These are phyloP conservation scores for Agrochola litura DNA, from an alignment of 2,888 invertebrate genomes.

Conservation along the genomic window DNA sequence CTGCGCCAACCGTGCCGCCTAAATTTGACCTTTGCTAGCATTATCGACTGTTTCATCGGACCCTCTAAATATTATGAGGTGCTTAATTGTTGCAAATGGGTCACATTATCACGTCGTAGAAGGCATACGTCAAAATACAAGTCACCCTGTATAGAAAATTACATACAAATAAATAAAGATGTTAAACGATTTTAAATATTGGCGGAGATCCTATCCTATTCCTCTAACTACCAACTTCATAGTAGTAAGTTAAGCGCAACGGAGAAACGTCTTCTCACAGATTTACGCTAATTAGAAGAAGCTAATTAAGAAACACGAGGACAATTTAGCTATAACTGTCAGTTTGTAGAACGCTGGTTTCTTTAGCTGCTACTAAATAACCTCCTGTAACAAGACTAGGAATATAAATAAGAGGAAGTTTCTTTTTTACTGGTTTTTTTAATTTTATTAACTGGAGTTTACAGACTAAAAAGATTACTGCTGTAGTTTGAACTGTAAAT, in stretches of 20 bases:
- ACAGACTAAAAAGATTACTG: background rate
- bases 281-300: constrained; percentile 74
- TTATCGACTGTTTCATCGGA: too few relatives aligned
- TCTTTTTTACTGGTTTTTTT: background rate
- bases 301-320: constrained; percentile 73
- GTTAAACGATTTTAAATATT: background rate
- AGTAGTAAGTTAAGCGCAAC: constrained; percentile 14
- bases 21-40: too few relatives aligned
- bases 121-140: too few relatives aligned
- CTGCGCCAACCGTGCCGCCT: too few relatives aligned
- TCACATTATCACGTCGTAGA: too few relatives aligned
- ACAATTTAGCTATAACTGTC: constrained; percentile 64
- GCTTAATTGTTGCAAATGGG: too few relatives aligned
- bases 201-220: background rate
- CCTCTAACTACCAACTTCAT: background rate
- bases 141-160: too few relatives aligned
- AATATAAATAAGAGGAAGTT: constrained; percentile 24
- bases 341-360: constrained; percentile 45
- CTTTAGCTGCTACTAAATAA: constrained; percentile 29
- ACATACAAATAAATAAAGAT: too few relatives aligned
- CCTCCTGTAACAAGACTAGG: constrained; percentile 22
- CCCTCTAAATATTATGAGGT: too few relatives aligned
- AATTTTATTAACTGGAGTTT: background rate
- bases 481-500: background rate
- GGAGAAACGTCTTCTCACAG: constrained; percentile 54